A percentile compares a stretch with the other conserved stretches of the same genome.
Conservation (phyloP, 2,113 vertebrate species). For the Trogon surrucura region DNA sequence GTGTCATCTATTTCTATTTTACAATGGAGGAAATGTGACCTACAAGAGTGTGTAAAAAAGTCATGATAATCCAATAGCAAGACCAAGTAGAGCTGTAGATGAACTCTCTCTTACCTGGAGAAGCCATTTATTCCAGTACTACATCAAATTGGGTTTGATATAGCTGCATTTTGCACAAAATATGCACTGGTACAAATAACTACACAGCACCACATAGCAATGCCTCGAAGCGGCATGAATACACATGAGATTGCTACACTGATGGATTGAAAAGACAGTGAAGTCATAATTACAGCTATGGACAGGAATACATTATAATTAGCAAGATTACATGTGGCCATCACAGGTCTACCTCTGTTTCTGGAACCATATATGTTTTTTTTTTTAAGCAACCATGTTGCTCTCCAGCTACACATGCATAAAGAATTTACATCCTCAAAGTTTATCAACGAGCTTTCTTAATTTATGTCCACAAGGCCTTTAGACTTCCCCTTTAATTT, state of each 20-base stretch:
- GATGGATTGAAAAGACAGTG: not conserved
- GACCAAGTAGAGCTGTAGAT: not conserved
- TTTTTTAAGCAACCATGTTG: not conserved
- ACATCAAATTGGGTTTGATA: not conserved
- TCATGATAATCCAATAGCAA: not conserved
- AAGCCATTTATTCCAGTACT: not conserved
- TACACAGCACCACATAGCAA: not conserved
- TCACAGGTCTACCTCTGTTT: not conserved
- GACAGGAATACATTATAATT: not conserved
- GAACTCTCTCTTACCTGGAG: not conserved
- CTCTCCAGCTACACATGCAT: not conserved
- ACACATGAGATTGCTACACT: not conserved
- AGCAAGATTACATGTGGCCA: not conserved
- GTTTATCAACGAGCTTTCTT: constrained; percentile 15
- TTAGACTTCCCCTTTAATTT: constrained; percentile 60
- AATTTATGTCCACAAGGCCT: constrained; percentile 52
- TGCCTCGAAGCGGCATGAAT: not conserved
- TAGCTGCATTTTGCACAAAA: not conserved
- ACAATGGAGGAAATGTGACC: not conserved
- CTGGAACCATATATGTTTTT: not conserved
- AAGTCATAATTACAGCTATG: constrained; percentile 10
- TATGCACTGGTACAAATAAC: not conserved
- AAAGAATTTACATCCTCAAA: not conserved
- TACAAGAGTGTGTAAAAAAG: not conserved
- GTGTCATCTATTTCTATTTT: not conserved